Conservation (phyloP, 1,140 invertebrate genomes). For the Bombus sibiricus region DNA sequence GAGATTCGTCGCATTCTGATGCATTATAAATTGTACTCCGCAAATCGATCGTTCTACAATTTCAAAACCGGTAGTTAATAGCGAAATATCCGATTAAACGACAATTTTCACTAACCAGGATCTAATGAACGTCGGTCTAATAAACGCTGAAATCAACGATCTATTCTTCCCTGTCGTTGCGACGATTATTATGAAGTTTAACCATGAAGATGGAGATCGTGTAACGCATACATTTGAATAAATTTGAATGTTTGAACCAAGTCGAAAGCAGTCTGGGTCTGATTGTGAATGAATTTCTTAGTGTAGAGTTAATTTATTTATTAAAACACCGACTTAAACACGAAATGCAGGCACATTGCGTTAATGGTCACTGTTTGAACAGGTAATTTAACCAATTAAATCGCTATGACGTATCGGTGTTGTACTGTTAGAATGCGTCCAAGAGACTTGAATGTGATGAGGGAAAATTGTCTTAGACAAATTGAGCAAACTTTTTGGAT, state of each 20-base stretch:
- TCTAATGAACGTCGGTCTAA: background rate
- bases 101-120: background rate
- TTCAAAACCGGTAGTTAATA: background rate
- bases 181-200: background rate
- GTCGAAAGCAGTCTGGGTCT: background rate
- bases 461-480: background rate
- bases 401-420: background rate
- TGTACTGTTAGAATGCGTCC: too few species aligned
- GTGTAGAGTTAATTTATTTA: slow-evolving; percentile 12
- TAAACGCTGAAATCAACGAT: background rate
- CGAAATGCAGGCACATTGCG: too few species aligned
- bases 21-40: slow-evolving; percentile 5
- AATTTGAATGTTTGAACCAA: slow-evolving; percentile 5
- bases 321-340: background rate
- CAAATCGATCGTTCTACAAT: background rate
- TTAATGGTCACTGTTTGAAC: background rate
- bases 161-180: background rate
- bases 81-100: background rate
- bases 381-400: background rate
- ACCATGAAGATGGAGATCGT: background rate
- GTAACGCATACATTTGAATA: slow-evolving; percentile 27
- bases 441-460: background rate
- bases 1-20: background rate
- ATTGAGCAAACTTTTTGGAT: background rate
- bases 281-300: background rate